Evolutionary conservation across 2,888 invertebrate genomes (phyloP).

Genomic region (Capitulum mitella): DNA sequence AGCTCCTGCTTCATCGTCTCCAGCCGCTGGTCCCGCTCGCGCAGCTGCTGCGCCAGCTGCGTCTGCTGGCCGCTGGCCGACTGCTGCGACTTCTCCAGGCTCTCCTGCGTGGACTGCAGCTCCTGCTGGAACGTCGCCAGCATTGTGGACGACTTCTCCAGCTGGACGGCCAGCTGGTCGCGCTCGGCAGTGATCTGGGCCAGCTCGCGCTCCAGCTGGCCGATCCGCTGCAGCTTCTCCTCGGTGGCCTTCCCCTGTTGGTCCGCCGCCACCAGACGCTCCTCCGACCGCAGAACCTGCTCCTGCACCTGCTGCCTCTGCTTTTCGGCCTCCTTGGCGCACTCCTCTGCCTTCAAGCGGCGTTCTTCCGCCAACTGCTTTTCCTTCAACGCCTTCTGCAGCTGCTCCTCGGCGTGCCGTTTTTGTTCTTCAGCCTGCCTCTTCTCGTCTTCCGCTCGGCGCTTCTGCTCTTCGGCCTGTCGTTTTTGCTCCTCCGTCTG

Average conservation of each 20-base stretch:
- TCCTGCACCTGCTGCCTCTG: neutral
- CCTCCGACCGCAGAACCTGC: neutral
- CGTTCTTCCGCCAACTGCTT: conserved; percentile 45
- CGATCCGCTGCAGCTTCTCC: conserved; percentile 46
- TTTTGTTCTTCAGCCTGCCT: conserved; percentile 46
- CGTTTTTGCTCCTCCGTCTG: neutral
- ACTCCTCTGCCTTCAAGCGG: conserved; percentile 39
- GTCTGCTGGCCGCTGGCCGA: conserved; percentile 38
- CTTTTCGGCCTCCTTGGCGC: conserved; percentile 49
- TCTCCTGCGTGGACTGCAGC: conserved; percentile 55
- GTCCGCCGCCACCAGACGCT: neutral
- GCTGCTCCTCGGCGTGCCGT: neutral
- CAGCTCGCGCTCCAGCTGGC: conserved; percentile 68
- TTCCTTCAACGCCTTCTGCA: neutral
- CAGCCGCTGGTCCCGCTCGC: conserved; percentile 36
- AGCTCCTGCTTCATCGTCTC: conserved; percentile 48
- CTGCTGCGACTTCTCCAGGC: conserved; percentile 59
- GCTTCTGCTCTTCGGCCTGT: conserved; percentile 46
- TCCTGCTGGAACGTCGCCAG: conserved; percentile 88
- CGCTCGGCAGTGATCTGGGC: conserved; percentile 76
- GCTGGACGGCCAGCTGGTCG: conserved; percentile 77
- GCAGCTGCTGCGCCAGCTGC: conserved; percentile 30
- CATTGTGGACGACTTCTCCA: conserved; percentile 89
- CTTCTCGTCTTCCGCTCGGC: conserved; percentile 42
- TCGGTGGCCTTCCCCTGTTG: neutral